These are phyloP conservation scores for Piprites chloris DNA, from an alignment of 2,113 vertebrate genomes.

Conservation along the genomic window DNA sequence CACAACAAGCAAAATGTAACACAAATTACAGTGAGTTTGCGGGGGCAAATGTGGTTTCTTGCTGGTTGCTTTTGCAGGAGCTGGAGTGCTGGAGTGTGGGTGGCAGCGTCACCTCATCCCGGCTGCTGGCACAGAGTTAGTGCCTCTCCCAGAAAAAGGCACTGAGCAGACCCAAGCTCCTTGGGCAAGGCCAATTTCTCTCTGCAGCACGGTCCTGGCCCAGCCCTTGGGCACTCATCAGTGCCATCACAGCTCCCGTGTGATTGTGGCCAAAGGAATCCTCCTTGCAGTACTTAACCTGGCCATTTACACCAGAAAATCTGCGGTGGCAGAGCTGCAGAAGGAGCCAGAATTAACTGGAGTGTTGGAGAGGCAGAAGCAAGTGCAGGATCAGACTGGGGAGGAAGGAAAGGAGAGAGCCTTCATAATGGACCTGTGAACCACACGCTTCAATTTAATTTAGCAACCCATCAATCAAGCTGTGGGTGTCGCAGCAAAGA, in stretches of 20 bases:
- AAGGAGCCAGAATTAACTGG: not conserved
- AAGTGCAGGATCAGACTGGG: rapidly evolving
- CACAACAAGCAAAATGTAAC: not conserved
- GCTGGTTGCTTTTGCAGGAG: not conserved
- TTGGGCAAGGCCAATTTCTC: rapidly evolving
- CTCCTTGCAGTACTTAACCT: rapidly evolving
- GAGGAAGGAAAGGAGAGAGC: not conserved
- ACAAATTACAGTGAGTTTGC: rapidly evolving
- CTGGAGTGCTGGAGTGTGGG: not conserved
- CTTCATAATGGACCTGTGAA: not conserved
- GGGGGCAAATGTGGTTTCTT: rapidly evolving
- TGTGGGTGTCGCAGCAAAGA: constrained; percentile 28
- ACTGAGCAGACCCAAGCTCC: rapidly evolving
- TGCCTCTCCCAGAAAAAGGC: rapidly evolving
- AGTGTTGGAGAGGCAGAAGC: rapidly evolving
- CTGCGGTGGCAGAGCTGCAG: not conserved
- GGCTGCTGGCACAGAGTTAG: not conserved
- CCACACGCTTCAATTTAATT: not conserved
- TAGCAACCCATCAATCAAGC: not conserved
- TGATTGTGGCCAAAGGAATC: rapidly evolving
- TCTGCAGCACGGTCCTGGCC: rapidly evolving
- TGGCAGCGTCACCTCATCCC: rapidly evolving
- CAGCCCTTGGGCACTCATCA: rapidly evolving
- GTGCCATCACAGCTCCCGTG: rapidly evolving
- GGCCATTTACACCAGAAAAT: not conserved